phyloP scores from a whole-genome alignment of 2,888 invertebrate genomes.

The Hirtodrosophila confusa region DNA sequence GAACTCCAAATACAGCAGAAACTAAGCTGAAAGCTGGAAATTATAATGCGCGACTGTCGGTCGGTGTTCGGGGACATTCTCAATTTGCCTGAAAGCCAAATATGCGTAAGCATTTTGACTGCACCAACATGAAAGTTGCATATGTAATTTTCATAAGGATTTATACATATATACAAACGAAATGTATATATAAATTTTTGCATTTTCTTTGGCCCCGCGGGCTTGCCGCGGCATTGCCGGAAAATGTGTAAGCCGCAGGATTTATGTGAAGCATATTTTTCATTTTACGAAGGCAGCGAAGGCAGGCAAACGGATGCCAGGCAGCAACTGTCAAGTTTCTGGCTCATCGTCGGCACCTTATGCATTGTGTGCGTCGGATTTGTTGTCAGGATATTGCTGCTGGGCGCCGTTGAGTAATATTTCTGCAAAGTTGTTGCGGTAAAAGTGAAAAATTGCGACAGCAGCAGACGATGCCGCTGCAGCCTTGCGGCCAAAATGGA shows the following conservation, averaged over 20 bases:
- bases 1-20: constrained; percentile 16
- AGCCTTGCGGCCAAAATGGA: constrained; percentile 9
- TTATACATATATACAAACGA: neutral
- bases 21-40: constrained; percentile 25
- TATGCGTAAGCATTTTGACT: constrained; percentile 34
- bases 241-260: constrained; percentile 62
- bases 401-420: constrained; percentile 67
- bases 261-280: constrained; percentile 72
- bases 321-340: constrained; percentile 72
- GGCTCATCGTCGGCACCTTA: constrained; percentile 73
- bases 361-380: constrained; percentile 66
- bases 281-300: constrained; percentile 51
- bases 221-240: constrained; percentile 19
- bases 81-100: constrained; percentile 56
- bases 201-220: constrained; percentile 12
- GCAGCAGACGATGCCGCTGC: constrained; percentile 21
- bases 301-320: constrained; percentile 33
- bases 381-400: constrained; percentile 74
- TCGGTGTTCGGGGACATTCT: constrained; percentile 27
- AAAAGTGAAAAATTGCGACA: constrained; percentile 76
- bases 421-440: constrained; percentile 78
- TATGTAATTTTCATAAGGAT: constrained; percentile 55
- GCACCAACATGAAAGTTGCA: constrained; percentile 32
- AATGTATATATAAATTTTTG: constrained; percentile 15
- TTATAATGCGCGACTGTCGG: constrained; percentile 25